Evolutionary conservation across 35 echinoderm and acorn worm species (phyloP).

Genomic region (Ptychodera flava): DNA sequence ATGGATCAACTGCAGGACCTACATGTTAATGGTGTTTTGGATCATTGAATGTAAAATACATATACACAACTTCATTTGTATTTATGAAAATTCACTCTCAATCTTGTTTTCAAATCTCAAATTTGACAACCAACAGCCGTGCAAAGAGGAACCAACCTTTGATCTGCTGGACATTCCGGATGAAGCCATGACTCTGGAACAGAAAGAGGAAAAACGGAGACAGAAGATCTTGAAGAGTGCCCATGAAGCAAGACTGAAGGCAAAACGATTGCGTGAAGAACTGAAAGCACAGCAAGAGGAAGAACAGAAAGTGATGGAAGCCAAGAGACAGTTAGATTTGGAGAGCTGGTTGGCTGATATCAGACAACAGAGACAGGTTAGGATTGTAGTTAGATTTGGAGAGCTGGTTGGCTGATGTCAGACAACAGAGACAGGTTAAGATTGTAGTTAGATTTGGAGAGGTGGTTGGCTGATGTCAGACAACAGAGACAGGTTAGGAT

Average conservation of each 20-base stretch:
- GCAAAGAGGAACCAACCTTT: neutral
- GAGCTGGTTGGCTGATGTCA: neutral
- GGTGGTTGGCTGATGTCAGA: neutral
- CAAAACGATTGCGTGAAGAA: constrained; percentile 18
- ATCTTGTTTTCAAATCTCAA: no score
- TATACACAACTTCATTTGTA: no score
- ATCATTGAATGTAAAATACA: no score
- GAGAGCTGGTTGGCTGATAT: constrained; percentile 15
- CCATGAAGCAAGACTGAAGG: constrained; percentile 4
- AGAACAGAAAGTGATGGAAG: constrained; percentile 15
- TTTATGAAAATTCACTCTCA: no score
- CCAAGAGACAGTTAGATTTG: constrained; percentile 18
- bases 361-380: constrained; percentile 13
- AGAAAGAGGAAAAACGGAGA: constrained; percentile 24
- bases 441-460: neutral
- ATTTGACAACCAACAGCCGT: no score
- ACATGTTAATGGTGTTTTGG: no score
- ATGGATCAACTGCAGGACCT: no score
- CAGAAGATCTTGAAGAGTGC: constrained; percentile 23
- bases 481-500: neutral
- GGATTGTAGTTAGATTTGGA: neutral
- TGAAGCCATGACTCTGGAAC: constrained; percentile 15
- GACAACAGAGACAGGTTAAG: neutral
- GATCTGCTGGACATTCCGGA: constrained; percentile 24
- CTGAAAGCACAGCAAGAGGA: constrained; percentile 17